phyloP scores from a whole-genome alignment of 2,797 vertebrate species.

The Gorsachius magnificus region DNA sequence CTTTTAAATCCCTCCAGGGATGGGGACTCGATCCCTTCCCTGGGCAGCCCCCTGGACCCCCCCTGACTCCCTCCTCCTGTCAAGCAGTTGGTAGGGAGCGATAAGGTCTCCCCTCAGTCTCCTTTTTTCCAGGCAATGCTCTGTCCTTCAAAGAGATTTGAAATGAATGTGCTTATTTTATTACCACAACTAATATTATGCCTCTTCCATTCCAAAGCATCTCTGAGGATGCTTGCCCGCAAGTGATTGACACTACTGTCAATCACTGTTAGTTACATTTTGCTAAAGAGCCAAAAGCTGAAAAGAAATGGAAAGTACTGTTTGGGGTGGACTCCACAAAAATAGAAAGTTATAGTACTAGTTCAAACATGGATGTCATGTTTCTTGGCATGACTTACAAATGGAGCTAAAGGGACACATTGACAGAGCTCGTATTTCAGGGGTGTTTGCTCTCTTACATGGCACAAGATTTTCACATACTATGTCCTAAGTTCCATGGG shows the following conservation, averaged over 20 bases:
- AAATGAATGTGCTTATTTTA: not conserved
- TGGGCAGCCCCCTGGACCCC: too few species aligned
- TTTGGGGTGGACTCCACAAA: not conserved
- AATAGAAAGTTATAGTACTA: not conserved
- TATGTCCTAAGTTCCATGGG: not conserved
- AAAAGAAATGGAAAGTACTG: not conserved
- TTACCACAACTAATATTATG: not conserved
- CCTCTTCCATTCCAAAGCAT: not conserved
- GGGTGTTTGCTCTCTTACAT: not conserved
- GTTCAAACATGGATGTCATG: not conserved
- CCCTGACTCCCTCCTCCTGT: too few species aligned
- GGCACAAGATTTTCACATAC: not conserved
- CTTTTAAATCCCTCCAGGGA: too few species aligned
- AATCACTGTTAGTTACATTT: not conserved
- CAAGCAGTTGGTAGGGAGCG: too few species aligned
- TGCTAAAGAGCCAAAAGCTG: conserved; percentile 2
- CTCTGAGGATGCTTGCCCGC: not conserved
- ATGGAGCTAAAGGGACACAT: not conserved
- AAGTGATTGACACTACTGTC: conserved; percentile 3
- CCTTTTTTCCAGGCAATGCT: too few species aligned
- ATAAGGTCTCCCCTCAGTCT: too few species aligned
- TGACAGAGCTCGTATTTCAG: not conserved
- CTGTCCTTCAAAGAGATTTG: not conserved
- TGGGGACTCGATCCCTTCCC: too few species aligned
- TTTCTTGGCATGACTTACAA: conserved; percentile 13